phyloP scores from a whole-genome alignment of 1,140 invertebrate species.

The Apis dorsata region DNA sequence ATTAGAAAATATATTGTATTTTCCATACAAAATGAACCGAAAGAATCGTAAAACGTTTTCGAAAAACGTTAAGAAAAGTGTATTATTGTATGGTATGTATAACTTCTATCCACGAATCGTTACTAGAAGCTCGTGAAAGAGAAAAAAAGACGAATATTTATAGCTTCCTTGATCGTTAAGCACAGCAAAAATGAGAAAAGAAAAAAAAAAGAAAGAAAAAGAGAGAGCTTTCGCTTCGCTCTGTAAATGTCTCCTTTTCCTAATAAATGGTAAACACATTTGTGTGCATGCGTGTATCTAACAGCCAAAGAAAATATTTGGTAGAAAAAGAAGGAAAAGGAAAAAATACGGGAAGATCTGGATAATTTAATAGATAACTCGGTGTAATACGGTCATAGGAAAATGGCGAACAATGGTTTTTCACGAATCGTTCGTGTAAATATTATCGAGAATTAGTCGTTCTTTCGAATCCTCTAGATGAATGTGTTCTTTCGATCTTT shows the following conservation, averaged over 20 bases:
- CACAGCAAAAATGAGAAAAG: not conserved
- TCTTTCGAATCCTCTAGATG: conserved; percentile 52
- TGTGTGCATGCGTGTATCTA: conserved; percentile 16
- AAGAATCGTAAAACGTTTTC: not conserved
- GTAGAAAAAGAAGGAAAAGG: not conserved
- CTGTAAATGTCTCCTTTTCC: conserved; percentile 48
- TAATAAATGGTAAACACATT: conserved; percentile 46
- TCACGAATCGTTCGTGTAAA: conserved; percentile 34
- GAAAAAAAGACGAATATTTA: conserved; percentile 6
- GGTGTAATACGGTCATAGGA: conserved; percentile 41
- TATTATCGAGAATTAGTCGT: conserved; percentile 53
- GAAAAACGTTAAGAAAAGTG: not conserved
- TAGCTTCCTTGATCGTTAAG: conserved; percentile 16
- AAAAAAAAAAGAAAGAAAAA: not conserved
- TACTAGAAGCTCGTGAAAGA: not conserved
- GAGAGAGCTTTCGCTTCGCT: conserved; percentile 28
- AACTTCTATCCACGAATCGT: not conserved
- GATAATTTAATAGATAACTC: conserved; percentile 42
- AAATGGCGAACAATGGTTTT: not conserved
- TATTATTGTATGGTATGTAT: not conserved
- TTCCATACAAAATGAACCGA: not conserved
- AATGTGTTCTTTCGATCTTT: conserved; percentile 59
- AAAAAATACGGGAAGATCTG: conserved; percentile 27
- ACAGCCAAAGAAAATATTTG: conserved; percentile 3
- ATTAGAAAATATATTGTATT: not conserved